Evolutionary conservation across 2,113 vertebrate species (phyloP), one percentile per base, ranked within the genome.

Genomic region (Plestiodon gilberti): DNA sequence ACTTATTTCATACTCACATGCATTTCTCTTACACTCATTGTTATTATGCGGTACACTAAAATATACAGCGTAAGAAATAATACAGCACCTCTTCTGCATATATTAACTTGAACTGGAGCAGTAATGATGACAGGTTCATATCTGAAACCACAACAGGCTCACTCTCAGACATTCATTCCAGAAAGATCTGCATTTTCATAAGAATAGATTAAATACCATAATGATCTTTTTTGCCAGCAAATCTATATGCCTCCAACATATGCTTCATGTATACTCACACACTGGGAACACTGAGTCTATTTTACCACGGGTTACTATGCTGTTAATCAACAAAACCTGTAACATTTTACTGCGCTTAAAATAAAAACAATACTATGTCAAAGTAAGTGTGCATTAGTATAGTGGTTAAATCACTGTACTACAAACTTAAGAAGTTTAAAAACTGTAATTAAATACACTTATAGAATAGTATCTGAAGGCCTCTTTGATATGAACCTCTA

Each of bases 181-280:
- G 14, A 71, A 74, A 59, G 65, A 20, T 6, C 8, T 25, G 5
- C 18, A 73, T 62, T 86, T 22, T 86, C 28, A 33, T 33, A 15
- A 18, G 10, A 5, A 25, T 62, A 18, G 10, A 5, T 17, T 62
- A 59, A 59, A 59, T 28, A 71, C 22, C 22, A 55, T 13, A 57
- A 81, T 52, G 65, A 38, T 69, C 9, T 17, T 52, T 17, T 13
- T 0, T 0, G 22, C 25, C 76, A 84, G 74, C 4, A 69, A 1
- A 3, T 2, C 87, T 38, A 79, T 6, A 85, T 76, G 38, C 18
- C 65, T 91, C 78, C 85, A 84, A 79, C 1, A 89, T 69, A 85
- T 57, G 48, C 6, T 69, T 20, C 52, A 38, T 57, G 30, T 55
- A 76, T 52, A 69, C 33, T 67, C 81, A 33, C 23, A 14, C 20